These are phyloP conservation scores for Mustela lutreola DNA, from an alignment of 2,113 vertebrate species.

Conservation along the genomic window DNA sequence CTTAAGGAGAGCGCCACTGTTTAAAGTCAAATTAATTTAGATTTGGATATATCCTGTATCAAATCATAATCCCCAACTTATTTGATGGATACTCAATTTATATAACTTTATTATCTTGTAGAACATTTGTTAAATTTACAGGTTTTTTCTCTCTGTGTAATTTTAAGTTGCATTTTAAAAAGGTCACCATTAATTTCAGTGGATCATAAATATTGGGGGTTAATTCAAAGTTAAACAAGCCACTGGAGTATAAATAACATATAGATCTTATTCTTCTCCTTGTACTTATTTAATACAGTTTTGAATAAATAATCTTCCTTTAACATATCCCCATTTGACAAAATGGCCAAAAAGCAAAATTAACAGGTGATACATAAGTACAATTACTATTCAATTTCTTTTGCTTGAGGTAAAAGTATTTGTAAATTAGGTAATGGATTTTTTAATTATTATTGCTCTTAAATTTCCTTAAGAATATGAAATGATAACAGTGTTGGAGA, in stretches of 20 bases:
- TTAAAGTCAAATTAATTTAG: constrained; percentile 1
- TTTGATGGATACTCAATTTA: not conserved
- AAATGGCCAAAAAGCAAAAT: constrained; percentile 35
- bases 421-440: not conserved
- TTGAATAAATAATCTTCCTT: constrained; percentile 29
- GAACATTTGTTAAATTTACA: not conserved
- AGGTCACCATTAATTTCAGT: constrained; percentile 6
- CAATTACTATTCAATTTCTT: constrained; percentile 29
- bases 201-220: not conserved
- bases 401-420: constrained; percentile 38
- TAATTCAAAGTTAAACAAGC: constrained; percentile 48
- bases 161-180: constrained; percentile 28
- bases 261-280: not conserved
- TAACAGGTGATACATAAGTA: not conserved
- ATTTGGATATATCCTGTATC: not conserved
- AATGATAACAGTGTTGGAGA: not conserved
- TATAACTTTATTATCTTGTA: not conserved
- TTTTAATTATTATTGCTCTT: not conserved
- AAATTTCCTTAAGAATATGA: not conserved
- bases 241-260: constrained; percentile 16
- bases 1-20: not conserved
- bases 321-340: not conserved
- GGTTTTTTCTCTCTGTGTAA: not conserved
- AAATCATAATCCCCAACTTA: not conserved
- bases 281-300: not conserved